Evolutionary conservation across 2,113 vertebrate genomes (phyloP), one percentile per base, ranked within the genome.

Genomic region (Percina caprodes): DNA sequence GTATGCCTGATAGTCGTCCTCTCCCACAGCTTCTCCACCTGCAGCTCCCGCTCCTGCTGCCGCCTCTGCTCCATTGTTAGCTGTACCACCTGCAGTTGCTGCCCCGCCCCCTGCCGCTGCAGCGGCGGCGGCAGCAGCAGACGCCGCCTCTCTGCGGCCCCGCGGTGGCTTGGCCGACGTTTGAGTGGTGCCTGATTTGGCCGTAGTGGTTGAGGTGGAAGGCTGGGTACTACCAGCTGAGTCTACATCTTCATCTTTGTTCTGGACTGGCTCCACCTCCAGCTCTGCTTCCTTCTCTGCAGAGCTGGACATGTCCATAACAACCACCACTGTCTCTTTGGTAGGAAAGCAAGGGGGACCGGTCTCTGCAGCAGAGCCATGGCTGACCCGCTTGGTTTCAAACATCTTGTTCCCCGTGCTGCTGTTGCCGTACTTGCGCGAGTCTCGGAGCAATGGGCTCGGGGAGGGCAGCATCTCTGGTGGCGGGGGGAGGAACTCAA

Each of bases 1-100:
- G 89, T 99, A 99, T 0, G 97, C 97, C 82, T 99, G 97, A 82
- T 99, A 99, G 92, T 99, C 98, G 0, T 99, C 98, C 42, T 99
- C 98, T 4, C 90, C 93, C 16, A 87, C 80, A 46, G 80, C 78
- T 9, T 82, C 88, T 63, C 74, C 90, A 30, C 65, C 93, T 2
- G 54, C 82, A 21, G 77, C 89, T 52, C 46, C 82, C 2, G 65
- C n/a, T n/a, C n/a, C n/a, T n/a, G n/a, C 94, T 92, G 65, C 94
- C 6, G 65, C 87, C 39, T 91, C 94, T n/a, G 85, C 85, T 33
- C 51, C 90, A 26, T 84, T 86, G 56, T 61, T 75, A 46, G 81
- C 63, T 54, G 60, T 14, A 54, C 49, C 66, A 13, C 42, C 91
- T 80, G 60, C 80, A 76, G 69, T 82, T 35, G 65, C 84, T 12